Evolutionary conservation across 2,888 invertebrate species (phyloP), one percentile per base, ranked within the genome.

Genomic region (Cheilosia vulpina): DNA sequence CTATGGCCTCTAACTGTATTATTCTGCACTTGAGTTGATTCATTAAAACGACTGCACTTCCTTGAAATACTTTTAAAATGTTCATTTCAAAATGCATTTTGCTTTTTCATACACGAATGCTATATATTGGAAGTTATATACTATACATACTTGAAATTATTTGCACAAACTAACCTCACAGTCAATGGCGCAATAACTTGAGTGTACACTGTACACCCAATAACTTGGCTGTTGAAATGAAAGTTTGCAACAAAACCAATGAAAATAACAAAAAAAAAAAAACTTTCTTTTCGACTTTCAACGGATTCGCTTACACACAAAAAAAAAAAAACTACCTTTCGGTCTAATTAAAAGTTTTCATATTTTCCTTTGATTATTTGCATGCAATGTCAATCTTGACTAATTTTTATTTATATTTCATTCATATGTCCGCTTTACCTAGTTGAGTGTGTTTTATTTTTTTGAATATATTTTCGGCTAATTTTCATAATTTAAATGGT

Each of bases 221-320:
- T 47, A 47, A 52, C 31, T 55, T 43, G 4, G 31, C 52, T 15
- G 43, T 52, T 53, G 11, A 65, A 63, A 71, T 47, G 57, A 65
- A 63, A 71, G 66, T 65, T 65, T 55, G 24, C 47, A 53, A n/a
- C 19, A 43, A 38, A 60, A 55, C 41, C 24, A 68, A 55, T 13
- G n/a, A 55, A 27, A 27, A 27, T 27, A 43, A 57, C 38, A 11
- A 21, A 60, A 38, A 52, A 38, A 52, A 50, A 50, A 69, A 78
- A 62, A 63, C 63, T 78, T 78, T 65, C 63, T 78, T 71, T 71
- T 78, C 47, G 65, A 78, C 78, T 71, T 71, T 78, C 63, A 71
- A 77, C 53, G 27, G 58, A 68, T 68, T 71, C 63, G 34, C 43
- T 66, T 50, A 2, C 41, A 43, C 58, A 17, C 5, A 34, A 19